phyloP scores from a whole-genome alignment of 1,140 invertebrate genomes.

The Adelges cooleyi region DNA sequence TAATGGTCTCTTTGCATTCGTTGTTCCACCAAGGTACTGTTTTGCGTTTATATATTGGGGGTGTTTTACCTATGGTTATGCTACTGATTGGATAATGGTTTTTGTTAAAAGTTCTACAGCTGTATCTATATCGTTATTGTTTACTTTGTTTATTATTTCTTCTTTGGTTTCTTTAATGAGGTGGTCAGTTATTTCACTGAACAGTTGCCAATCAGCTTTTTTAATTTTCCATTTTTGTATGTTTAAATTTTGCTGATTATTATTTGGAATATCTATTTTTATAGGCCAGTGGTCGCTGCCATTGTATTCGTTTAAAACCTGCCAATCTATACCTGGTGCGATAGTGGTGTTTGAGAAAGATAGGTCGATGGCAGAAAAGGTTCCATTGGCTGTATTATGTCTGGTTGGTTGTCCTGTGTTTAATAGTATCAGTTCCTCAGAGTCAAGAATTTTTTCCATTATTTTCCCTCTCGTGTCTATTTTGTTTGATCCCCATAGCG shows the following conservation, averaged over 20 bases:
- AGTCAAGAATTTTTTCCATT: neutral
- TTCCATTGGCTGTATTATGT: neutral
- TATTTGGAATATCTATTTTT: too few species aligned
- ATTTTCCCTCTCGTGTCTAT: neutral
- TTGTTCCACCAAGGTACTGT: slow-evolving; percentile 5
- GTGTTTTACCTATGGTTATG: neutral
- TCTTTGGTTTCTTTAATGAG: neutral
- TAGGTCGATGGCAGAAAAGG: neutral
- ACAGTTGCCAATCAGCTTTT: neutral
- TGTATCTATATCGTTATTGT: neutral
- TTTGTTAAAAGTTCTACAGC: neutral
- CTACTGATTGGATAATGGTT: neutral
- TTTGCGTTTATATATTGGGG: too few species aligned
- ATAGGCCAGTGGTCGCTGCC: slow-evolving; percentile 11
- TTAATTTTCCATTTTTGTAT: neutral
- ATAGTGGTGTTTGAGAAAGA: neutral
- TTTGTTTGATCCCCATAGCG: neutral
- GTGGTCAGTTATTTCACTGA: neutral
- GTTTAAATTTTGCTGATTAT: too few species aligned
- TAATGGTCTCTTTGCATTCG: neutral
- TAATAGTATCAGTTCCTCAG: neutral
- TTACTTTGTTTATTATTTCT: neutral
- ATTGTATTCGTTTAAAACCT: neutral
- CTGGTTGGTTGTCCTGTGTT: neutral
- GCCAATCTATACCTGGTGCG: neutral